phyloP scores from a whole-genome alignment of 2,797 vertebrate genomes.

The Vespertilio murinus region DNA sequence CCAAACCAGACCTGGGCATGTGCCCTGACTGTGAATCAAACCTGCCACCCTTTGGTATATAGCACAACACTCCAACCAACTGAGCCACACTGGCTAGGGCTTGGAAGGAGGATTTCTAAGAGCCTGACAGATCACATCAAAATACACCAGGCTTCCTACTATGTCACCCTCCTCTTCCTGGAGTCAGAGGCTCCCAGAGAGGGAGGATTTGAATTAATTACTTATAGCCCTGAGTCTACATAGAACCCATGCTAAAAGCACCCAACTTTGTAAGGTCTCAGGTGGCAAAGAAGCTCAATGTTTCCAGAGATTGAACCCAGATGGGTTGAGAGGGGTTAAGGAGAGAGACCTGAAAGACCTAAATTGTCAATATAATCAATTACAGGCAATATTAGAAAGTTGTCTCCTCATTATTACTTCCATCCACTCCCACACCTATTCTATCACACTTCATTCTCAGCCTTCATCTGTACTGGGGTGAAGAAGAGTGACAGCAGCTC shows the following conservation, averaged over 20 bases:
- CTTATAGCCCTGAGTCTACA: background rate
- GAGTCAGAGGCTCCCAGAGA: background rate
- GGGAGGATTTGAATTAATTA: slow-evolving; percentile 26
- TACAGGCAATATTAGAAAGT: background rate
- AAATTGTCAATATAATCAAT: background rate
- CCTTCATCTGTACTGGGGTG: background rate
- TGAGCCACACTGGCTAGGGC: background rate
- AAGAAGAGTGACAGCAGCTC: background rate
- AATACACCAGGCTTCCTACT: background rate
- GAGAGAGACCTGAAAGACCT: background rate
- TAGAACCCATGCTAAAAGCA: background rate
- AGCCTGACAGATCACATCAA: background rate
- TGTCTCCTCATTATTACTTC: background rate
- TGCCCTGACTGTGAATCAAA: background rate
- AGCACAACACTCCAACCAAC: background rate
- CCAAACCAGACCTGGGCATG: background rate
- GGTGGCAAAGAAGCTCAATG: background rate
- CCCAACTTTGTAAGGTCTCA: background rate
- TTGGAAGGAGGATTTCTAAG: background rate
- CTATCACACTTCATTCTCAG: background rate
- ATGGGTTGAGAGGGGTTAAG: background rate
- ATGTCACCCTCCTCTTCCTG: background rate
- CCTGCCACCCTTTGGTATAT: background rate
- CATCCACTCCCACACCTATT: background rate
- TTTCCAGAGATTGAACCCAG: background rate